Base-by-base conservation (phyloP, 2,797 vertebrate species). In the Sebastes taczanowskii region DNA sequence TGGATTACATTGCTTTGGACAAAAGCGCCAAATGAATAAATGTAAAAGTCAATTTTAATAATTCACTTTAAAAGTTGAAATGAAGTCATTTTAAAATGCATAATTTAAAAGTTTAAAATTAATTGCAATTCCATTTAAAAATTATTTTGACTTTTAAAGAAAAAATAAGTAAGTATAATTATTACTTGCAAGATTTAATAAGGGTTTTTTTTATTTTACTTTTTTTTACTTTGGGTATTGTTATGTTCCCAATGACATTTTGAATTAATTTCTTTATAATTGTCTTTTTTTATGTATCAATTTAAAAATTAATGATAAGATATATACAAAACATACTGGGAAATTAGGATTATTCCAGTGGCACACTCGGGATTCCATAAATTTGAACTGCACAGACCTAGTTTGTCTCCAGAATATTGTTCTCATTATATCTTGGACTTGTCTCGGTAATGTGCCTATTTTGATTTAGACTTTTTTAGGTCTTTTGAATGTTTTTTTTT, bases 381-480 rank as follows among this genome's bases (percentile, higher is more conserved):
- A 0, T n/a, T 23, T 59, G 11, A 80, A 22, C 25, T 63, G 6
- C 60, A 35, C 55, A 0, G 10, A 49, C 22, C 23, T 8, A 23
- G 27, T n/a, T 27, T 63, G 32, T 76, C 25, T 49, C 4, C 20
- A 42, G 10, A 42, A 27, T 52, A 4, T 56, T 72, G 58, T 71
- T 61, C 1, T 58, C 61, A 58, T 73, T 27, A 23, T 11, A 23
- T 62, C 29, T 66, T 34, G 4, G 30, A 68, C 10, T 53, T 16
- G 5, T 30, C 22, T 63, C 16, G 4, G n/a, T 30, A 22, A 18
- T 46, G 74, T 84, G 78, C 86, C 83, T 81, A 3, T 20, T 62
- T 59, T 60, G n/a, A 74, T 32, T 55, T 59, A n/a, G 9, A 38
- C 20, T 60, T 60, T 27, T 81, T 46, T 32, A 32, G 32, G n/a